Percentiles rank a stretch among this genome's conserved stretches.
These are phyloP conservation scores for Limosa lapponica DNA, from an alignment of 2,797 vertebrate species.

Conservation along the genomic window DNA sequence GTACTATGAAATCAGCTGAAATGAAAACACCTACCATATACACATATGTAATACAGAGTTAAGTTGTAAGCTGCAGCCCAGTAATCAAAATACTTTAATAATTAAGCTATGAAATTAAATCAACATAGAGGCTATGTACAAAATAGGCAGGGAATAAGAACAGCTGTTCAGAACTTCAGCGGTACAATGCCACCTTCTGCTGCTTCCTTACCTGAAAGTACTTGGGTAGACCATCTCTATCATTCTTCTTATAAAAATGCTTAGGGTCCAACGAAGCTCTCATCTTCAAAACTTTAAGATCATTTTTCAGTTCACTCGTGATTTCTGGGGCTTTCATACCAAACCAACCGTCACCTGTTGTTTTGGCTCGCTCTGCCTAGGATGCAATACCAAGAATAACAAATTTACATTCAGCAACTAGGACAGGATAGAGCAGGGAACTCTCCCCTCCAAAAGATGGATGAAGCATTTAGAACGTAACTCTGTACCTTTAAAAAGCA, in stretches of 20 bases:
- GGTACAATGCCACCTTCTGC: not conserved
- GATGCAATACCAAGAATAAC: not conserved
- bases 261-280: constrained; percentile 91
- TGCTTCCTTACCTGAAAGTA: constrained; percentile 89
- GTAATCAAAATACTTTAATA: not conserved
- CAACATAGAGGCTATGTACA: not conserved
- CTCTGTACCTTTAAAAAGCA: rapidly evolving
- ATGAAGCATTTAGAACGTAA: not conserved
- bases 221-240: constrained; percentile 93
- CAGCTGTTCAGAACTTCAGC: not conserved
- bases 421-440: not conserved
- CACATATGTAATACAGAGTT: rapidly evolving
- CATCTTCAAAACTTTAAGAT: constrained; percentile 92
- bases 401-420: not conserved
- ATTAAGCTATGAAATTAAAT: not conserved
- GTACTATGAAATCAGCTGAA: not conserved
- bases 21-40: not conserved
- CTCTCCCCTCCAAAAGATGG: not conserved
- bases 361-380: constrained; percentile 87
- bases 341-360: constrained; percentile 92
- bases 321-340: constrained; percentile 97
- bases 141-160: not conserved
- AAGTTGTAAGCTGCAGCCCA: not conserved
- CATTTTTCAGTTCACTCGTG: constrained; percentile 89
- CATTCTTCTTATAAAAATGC: constrained; percentile 97